Base-by-base conservation (phyloP, 2,888 invertebrate species). In the Cephus sareptanus region DNA sequence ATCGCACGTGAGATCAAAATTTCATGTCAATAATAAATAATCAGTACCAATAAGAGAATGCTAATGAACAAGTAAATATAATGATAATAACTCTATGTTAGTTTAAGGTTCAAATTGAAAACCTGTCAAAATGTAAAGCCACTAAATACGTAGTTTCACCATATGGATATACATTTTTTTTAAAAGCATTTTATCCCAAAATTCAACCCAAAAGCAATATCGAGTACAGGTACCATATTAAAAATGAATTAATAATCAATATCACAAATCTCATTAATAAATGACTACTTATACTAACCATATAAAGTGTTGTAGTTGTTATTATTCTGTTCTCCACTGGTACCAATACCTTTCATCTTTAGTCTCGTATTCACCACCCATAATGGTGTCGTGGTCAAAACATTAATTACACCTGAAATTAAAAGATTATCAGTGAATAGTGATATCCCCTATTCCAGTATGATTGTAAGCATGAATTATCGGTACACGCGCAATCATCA, bases 331-430 rank as follows among this genome's bases (percentile, higher is more conserved):
- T 91, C 90, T 1, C 88, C 84, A 23, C 86, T 84, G 13, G 88
- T 88, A 3, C 85, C 87, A 31, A 93, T 83, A 69, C 95, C 96
- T 83, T 95, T 95, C 92, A 97, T 94, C 92, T 98, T 98, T 89
- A 98, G 93, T 82, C 98, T 93, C 11, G 97, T 97, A 87, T 98
- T 98, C 0, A 97, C 97, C 74, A 98, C 97, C 98, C 98, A 98
- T 40, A 98, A 92, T 0, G 98, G 98, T 33, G 97, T 97, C 35
- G 98, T 98, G 15, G 95, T 90, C 34, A 98, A 90, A 4, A 98
- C 98, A 92, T 98, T 98, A 30, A 97, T 93, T 76, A 95, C 94
- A 73, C 93, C 94, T 93, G 84, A n/a, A 86, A 85, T 56, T 23
- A 15, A 9, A 23, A 82, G 68, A 75, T 77, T 69, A 78, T 78